A percentile compares a stretch with the other conserved stretches of the same genome.
Evolutionary conservation across 2,113 vertebrate genomes (phyloP).

Genomic region (Gila orcuttii): DNA sequence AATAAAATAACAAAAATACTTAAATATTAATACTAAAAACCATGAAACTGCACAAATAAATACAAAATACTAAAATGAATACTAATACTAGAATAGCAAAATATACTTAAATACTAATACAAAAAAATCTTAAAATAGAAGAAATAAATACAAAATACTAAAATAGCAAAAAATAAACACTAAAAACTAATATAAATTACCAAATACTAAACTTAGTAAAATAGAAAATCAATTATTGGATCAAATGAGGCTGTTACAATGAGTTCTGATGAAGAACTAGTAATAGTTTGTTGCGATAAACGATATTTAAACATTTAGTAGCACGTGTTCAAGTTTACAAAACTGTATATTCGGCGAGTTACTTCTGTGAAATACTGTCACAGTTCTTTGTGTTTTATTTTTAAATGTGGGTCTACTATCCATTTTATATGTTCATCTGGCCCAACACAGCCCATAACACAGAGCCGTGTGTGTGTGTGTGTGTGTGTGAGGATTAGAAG

Average conservation of each 20-base stretch:
- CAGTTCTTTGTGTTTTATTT: background rate
- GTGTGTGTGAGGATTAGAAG: too few relatives aligned
- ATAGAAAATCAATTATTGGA: background rate
- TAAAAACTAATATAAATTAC: background rate
- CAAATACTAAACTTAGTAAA: background rate
- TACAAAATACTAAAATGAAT: too few relatives aligned
- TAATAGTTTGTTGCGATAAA: background rate
- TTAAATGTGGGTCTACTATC: too few relatives aligned
- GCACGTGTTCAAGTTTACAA: background rate
- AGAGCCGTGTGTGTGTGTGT: too few relatives aligned
- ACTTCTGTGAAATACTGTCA: background rate
- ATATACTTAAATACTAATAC: too few relatives aligned
- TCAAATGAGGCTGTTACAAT: background rate
- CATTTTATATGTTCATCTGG: background rate
- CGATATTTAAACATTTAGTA: background rate
- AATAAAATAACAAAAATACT: too few relatives aligned
- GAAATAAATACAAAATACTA: too few relatives aligned
- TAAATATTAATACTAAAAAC: too few relatives aligned
- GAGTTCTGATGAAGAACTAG: background rate
- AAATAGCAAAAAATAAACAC: background rate
- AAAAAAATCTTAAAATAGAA: too few relatives aligned
- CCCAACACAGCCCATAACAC: background rate
- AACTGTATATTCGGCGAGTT: background rate
- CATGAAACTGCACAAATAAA: background rate
- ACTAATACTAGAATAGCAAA: too few relatives aligned